Conservation (phyloP, 1,140 invertebrate genomes). For the Calycopis cecrops region DNA sequence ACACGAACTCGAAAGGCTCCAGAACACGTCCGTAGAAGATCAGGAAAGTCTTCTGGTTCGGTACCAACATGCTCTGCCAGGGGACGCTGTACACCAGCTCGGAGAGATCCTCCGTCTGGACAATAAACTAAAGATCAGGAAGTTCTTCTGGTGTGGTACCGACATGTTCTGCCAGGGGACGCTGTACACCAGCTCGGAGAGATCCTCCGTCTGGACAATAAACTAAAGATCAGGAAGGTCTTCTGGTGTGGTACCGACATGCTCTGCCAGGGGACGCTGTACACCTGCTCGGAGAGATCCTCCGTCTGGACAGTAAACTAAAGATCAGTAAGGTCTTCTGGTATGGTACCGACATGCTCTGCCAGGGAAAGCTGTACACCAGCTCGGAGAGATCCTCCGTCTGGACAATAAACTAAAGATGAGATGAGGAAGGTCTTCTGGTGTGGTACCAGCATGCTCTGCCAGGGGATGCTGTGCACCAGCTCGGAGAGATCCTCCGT, state of each 20-base stretch:
- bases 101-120: slow-evolving; percentile 23
- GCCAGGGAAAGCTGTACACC: slow-evolving; percentile 24
- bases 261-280: slow-evolving; percentile 27
- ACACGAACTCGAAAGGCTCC: slow-evolving; percentile 23
- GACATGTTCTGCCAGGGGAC: slow-evolving; percentile 31
- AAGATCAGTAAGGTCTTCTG: too few relatives aligned
- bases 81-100: slow-evolving; percentile 22
- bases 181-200: slow-evolving; percentile 18
- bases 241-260: too few relatives aligned
- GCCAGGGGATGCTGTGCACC: slow-evolving; percentile 27
- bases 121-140: not conserved
- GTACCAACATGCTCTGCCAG: slow-evolving; percentile 28
- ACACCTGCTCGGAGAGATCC: too few relatives aligned
- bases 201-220: slow-evolving; percentile 23
- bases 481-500: slow-evolving; percentile 19
- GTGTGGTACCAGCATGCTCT: slow-evolving; percentile 26
- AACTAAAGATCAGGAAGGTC: not conserved
- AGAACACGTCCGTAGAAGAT: slow-evolving; percentile 21
- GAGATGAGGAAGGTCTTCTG: slow-evolving; percentile 24
- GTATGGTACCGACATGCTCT: too few relatives aligned
- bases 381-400: slow-evolving; percentile 21
- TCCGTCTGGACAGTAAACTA: too few relatives aligned
- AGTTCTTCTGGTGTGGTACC: too few relatives aligned
- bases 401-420: not conserved
- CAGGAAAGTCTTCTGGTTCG: slow-evolving; percentile 24